A percentile compares a stretch with the other conserved stretches of the same genome.
These are phyloP conservation scores for Macroramphosus scolopax DNA, from an alignment of 2,797 vertebrate genomes.

Conservation along the genomic window DNA sequence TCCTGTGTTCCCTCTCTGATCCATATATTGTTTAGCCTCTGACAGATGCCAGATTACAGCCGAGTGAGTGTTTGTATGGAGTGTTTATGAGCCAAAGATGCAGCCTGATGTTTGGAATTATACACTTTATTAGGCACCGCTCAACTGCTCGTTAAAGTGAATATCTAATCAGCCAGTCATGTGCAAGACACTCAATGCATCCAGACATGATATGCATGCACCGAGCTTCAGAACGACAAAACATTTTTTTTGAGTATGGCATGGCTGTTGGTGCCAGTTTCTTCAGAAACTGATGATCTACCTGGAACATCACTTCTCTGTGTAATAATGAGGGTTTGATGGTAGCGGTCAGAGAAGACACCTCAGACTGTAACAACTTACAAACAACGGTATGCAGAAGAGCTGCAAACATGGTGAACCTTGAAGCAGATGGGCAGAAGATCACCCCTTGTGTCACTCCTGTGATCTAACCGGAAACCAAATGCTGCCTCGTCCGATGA, in stretches of 20 bases:
- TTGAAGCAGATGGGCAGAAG: neutral
- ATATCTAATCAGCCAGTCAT: neutral
- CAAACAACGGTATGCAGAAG: neutral
- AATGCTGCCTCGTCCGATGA: neutral
- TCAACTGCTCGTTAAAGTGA: neutral
- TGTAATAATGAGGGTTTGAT: too few relatives aligned
- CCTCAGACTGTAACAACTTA: too few relatives aligned
- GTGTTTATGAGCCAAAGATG: conserved; percentile 27
- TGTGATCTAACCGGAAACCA: neutral
- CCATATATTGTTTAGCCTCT: conserved; percentile 59
- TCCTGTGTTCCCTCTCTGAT: conserved; percentile 50
- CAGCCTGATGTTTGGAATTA: conserved; percentile 71
- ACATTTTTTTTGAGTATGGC: too few relatives aligned
- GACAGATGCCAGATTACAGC: conserved; percentile 63
- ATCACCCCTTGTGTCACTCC: neutral
- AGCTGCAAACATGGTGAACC: neutral
- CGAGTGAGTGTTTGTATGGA: conserved; percentile 10
- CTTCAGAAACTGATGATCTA: too few relatives aligned
- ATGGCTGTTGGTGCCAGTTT: too few relatives aligned
- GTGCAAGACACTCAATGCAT: too few relatives aligned
- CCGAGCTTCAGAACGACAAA: too few relatives aligned
- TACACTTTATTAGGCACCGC: neutral
- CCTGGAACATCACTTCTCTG: too few relatives aligned
- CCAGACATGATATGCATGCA: too few relatives aligned
- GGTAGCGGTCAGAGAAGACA: too few relatives aligned